Conservation (phyloP, 2,888 invertebrate species). For the Terebella lapidaria region DNA sequence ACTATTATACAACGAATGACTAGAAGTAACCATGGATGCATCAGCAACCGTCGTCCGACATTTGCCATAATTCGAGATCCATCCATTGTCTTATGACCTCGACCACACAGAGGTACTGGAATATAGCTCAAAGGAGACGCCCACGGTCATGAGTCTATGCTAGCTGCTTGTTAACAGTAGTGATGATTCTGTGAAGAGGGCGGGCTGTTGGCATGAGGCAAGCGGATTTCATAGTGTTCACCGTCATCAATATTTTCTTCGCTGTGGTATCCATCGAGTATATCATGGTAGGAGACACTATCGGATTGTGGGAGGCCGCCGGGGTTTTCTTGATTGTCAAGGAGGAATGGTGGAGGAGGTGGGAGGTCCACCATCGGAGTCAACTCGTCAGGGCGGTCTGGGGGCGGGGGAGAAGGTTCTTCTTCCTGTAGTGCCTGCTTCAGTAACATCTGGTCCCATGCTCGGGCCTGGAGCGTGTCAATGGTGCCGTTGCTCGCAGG, state of each 20-base stretch:
- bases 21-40: no score
- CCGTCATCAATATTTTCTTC: constrained; percentile 20
- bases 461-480: constrained; percentile 15
- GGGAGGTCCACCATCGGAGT: constrained; percentile 19
- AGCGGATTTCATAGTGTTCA: background rate
- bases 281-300: constrained; percentile 15
- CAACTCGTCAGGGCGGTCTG: background rate
- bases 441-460: constrained; percentile 20
- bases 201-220: background rate
- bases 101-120: no score
- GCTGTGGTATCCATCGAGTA: constrained; percentile 24
- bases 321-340: constrained; percentile 3
- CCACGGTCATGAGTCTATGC: no score
- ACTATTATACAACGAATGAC: no score
- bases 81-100: no score
- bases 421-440: constrained; percentile 1
- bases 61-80: no score
- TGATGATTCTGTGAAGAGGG: no score
- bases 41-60: no score
- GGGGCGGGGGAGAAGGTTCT: background rate
- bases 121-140: no score
- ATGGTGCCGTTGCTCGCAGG: background rate
- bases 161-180: no score
- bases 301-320: background rate
- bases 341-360: constrained; percentile 18